A percentile compares a stretch with the other conserved stretches of the same genome.
Conservation (phyloP, 2,113 vertebrate genomes). For the Copsychus sechellarum region DNA sequence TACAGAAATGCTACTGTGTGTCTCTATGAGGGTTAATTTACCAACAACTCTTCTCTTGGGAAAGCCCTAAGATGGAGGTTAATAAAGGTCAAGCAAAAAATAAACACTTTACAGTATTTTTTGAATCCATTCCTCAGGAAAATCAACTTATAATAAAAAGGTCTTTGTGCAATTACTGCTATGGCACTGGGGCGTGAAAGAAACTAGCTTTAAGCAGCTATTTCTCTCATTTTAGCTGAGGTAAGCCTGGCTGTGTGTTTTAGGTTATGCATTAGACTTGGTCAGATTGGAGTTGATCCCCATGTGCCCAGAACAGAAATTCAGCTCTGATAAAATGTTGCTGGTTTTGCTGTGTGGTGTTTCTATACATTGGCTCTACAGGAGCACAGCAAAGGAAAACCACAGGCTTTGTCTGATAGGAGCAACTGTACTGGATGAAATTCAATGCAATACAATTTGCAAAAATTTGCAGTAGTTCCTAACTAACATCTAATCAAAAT, state of each 20-base stretch:
- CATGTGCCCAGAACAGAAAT: constrained; percentile 65
- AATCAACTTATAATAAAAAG: constrained; percentile 97
- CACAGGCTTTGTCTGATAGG: neutral
- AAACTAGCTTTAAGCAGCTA: constrained; percentile 87
- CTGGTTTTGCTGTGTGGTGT: neutral
- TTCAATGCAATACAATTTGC: neutral
- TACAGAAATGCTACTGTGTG: constrained; percentile 80
- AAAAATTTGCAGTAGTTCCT: neutral
- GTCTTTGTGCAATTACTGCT: constrained; percentile 96
- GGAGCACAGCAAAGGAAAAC: neutral
- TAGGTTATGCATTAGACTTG: constrained; percentile 69
- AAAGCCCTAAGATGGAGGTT: constrained; percentile 90
- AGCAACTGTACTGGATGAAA: neutral
- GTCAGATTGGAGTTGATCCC: constrained; percentile 75
- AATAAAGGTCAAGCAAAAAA: constrained; percentile 98
- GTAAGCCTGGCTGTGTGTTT: constrained; percentile 78
- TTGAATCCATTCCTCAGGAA: constrained; percentile 92
- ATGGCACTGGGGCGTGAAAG: constrained; percentile 93
- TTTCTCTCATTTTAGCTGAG: constrained; percentile 89
- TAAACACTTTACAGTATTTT: constrained; percentile 98
- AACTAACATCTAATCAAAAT: neutral
- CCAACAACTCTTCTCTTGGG: constrained; percentile 84
- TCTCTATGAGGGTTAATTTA: constrained; percentile 86
- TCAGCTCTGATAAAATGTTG: constrained; percentile 52
- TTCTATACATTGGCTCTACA: neutral